Evolutionary conservation across 2,888 invertebrate genomes (phyloP).

Genomic region (Leucoptera coffeella): DNA sequence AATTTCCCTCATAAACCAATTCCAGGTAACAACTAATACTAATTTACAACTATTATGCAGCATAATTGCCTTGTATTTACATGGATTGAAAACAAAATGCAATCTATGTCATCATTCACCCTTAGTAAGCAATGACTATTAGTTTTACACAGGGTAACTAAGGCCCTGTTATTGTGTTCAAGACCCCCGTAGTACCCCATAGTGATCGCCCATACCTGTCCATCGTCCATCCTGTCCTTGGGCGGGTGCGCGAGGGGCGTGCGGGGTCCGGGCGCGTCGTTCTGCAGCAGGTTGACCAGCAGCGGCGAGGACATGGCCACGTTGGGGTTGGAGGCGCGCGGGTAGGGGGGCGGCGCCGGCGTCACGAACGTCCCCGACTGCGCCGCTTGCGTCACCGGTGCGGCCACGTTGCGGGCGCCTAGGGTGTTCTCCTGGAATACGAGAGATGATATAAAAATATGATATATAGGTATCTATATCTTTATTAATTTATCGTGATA

Average conservation of each 20-base stretch:
- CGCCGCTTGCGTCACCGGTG: slow-evolving; percentile 18
- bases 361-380: slow-evolving; percentile 10
- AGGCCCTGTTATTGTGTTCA: no score
- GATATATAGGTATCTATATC: no score
- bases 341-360: slow-evolving; percentile 16
- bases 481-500: no score
- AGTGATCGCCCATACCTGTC: slow-evolving; percentile 4
- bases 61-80: no score
- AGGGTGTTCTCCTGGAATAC: slow-evolving; percentile 15
- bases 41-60: no score
- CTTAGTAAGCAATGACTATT: no score
- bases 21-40: no score
- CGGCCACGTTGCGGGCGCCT: slow-evolving; percentile 20
- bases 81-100: no score
- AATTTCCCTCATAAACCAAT: no score
- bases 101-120: no score
- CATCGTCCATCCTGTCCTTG: slow-evolving; percentile 14
- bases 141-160: no score
- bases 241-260: slow-evolving; percentile 22
- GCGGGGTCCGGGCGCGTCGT: slow-evolving; percentile 59
- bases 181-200: neutral
- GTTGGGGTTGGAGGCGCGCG: slow-evolving; percentile 26
- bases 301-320: slow-evolving; percentile 84
- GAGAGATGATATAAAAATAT: no score
- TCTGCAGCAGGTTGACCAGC: slow-evolving; percentile 86